Evolutionary conservation across 2,797 vertebrate species (phyloP), one percentile per base, ranked within the genome.

Genomic region (Smutsia temminckii): DNA sequence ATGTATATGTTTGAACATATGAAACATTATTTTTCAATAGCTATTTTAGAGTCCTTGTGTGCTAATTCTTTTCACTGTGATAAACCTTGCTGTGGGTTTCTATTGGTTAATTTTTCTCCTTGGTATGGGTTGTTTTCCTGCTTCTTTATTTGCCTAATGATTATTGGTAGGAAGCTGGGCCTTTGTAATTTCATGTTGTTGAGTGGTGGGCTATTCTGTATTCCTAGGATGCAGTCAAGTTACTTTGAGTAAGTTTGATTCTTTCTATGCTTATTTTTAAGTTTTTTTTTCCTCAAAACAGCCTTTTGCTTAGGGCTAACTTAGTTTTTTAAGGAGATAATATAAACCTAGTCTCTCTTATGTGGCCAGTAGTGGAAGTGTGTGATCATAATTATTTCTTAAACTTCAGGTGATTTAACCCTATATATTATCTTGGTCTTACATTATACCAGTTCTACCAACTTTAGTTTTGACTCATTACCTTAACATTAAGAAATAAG

Each of bases 321-420:
- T 86, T 81, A 75, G n/a, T 77, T 94, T 51, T 69, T 94, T 89
- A 57, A 77, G 40, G 40, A 71, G 49, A 57, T 84, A 74, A 84
- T 69, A 8, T 89, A 68, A 84, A 94, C 66, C 59, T 40, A 32
- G 40, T 89, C 69, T 81, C 37, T 90, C 5, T 66, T 80, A 68
- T 51, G 8, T 74, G 25, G 17, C 75, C 16, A 16, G 32, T 23
- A 80, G 21, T 66, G 25, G 40, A 81, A 91, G 42, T 66, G 18
- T 72, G 25, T 40, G 64, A 53, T 63, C 17, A n/a, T 78, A 87
- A 66, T 75, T 91, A n/a, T 68, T 91, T 74, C 91, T 87, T 40
- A 75, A 75, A 68, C n/a, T 68, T 57, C 21, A 85, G 16, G 21
- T 77, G 20, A 40, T 59, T 84, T 51, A 87, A 27, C 57, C 27